Conservation (phyloP, 2,888 invertebrate species). For the Ptilodon capucinus region DNA sequence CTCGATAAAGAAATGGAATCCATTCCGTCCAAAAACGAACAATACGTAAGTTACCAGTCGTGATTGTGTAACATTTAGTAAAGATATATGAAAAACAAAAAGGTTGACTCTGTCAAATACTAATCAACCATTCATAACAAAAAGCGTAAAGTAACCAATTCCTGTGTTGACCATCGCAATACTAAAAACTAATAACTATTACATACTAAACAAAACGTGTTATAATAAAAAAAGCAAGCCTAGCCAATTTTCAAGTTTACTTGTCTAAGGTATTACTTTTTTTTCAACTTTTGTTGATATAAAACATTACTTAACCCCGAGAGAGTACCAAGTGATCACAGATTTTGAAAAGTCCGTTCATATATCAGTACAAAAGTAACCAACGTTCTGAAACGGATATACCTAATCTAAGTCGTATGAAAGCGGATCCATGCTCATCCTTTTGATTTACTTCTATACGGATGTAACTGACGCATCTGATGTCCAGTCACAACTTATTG, state of each 20-base stretch:
- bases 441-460: constrained; percentile 19
- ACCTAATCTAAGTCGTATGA: constrained; percentile 61
- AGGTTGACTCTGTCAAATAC: not conserved
- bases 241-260: constrained; percentile 54
- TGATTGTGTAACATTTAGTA: constrained; percentile 10
- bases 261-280: constrained; percentile 45
- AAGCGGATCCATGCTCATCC: constrained; percentile 69
- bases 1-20: constrained; percentile 12
- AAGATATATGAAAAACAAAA: not conserved
- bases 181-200: constrained; percentile 35
- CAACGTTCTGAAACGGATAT: constrained; percentile 68
- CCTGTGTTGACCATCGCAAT: constrained; percentile 39
- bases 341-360: constrained; percentile 76
- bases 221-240: constrained; percentile 51
- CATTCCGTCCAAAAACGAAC: constrained; percentile 23
- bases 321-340: constrained; percentile 83
- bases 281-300: constrained; percentile 56
- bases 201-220: constrained; percentile 48
- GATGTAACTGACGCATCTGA: constrained; percentile 22
- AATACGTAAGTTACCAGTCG: constrained; percentile 38
- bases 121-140: constrained; percentile 26
- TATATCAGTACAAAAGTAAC: constrained; percentile 70
- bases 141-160: constrained; percentile 38
- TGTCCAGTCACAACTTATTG: constrained; percentile 17
- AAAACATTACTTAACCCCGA: constrained; percentile 76